Percentiles rank a stretch among this genome's conserved stretches.
phyloP scores from a whole-genome alignment of 2,888 invertebrate species.

The Clivina fossor region DNA sequence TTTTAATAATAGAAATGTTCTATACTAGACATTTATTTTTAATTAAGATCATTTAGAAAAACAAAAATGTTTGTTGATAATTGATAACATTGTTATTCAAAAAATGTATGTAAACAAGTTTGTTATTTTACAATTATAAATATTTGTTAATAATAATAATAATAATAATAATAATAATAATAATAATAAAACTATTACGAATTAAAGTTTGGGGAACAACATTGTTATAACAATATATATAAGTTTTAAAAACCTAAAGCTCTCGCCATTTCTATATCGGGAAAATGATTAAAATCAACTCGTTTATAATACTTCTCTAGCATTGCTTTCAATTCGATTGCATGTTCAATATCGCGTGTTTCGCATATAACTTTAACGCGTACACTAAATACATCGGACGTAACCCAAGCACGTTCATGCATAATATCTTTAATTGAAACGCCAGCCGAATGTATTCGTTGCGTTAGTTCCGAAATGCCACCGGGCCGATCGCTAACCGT shows the following conservation, averaged over 20 bases:
- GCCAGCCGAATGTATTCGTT: slow-evolving; percentile 67
- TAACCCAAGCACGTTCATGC: slow-evolving; percentile 90
- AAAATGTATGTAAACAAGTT: too few relatives aligned
- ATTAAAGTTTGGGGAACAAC: too few relatives aligned
- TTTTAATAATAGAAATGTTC: too few relatives aligned
- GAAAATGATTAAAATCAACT: slow-evolving; percentile 56
- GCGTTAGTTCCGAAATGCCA: slow-evolving; percentile 77
- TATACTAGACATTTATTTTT: too few relatives aligned
- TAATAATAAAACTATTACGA: too few relatives aligned
- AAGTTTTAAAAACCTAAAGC: slow-evolving; percentile 17
- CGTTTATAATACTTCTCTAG: slow-evolving; percentile 60
- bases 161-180: too few relatives aligned
- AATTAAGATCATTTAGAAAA: too few relatives aligned
- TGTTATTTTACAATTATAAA: too few relatives aligned
- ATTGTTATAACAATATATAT: too few relatives aligned
- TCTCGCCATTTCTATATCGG: slow-evolving; percentile 27
- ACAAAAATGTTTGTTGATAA: too few relatives aligned
- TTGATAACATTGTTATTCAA: too few relatives aligned
- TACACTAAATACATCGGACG: slow-evolving; percentile 76
- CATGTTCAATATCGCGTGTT: slow-evolving; percentile 81
- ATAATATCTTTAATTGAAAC: slow-evolving; percentile 89
- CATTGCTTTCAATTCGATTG: slow-evolving; percentile 61
- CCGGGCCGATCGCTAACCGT: slow-evolving; percentile 79
- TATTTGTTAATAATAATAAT: too few relatives aligned
- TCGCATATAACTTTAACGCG: slow-evolving; percentile 88